Conservation (phyloP, 2,797 vertebrate genomes). For the Schizothorax lantsangensis region DNA sequence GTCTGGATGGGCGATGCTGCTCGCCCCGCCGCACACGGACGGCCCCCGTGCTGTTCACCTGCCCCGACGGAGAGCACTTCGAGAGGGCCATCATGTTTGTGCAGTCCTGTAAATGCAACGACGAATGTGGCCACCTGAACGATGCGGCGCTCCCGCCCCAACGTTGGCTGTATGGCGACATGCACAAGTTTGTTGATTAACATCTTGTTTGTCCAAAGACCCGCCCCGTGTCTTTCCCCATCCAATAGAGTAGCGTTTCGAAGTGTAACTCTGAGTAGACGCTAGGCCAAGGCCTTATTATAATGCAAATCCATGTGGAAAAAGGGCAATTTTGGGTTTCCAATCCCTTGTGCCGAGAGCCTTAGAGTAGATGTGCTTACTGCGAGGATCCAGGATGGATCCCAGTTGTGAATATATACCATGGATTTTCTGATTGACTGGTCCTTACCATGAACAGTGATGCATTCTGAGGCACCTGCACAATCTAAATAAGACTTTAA, state of each 20-base stretch:
- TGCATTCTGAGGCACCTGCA: slow-evolving; percentile 19
- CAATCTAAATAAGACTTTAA: slow-evolving; percentile 13
- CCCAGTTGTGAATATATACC: slow-evolving; percentile 42
- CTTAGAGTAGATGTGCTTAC: slow-evolving; percentile 30
- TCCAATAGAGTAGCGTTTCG: slow-evolving; percentile 71
- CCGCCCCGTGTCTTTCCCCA: slow-evolving; percentile 54
- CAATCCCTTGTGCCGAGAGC: neutral
- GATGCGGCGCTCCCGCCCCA: slow-evolving; percentile 75
- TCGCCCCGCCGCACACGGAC: slow-evolving; percentile 79
- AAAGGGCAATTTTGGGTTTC: slow-evolving; percentile 39
- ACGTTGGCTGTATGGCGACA: slow-evolving; percentile 80
- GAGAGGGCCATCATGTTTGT: slow-evolving; percentile 80
- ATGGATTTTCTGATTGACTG: slow-evolving; percentile 28
- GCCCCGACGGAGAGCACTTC: slow-evolving; percentile 76
- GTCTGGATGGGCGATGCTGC: slow-evolving; percentile 81
- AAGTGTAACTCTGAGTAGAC: slow-evolving; percentile 65
- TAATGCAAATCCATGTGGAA: slow-evolving; percentile 54
- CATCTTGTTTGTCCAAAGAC: slow-evolving; percentile 52
- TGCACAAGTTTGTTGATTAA: slow-evolving; percentile 81
- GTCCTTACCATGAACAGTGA: slow-evolving; percentile 23
- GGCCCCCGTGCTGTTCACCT: slow-evolving; percentile 74
- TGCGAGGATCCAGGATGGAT: neutral
- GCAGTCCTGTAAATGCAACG: slow-evolving; percentile 83
- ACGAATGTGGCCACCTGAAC: slow-evolving; percentile 78
- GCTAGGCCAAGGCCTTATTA: slow-evolving; percentile 51